phyloP scores from a whole-genome alignment of 1,140 invertebrate genomes.

The Anagrus nilaparvatae region DNA sequence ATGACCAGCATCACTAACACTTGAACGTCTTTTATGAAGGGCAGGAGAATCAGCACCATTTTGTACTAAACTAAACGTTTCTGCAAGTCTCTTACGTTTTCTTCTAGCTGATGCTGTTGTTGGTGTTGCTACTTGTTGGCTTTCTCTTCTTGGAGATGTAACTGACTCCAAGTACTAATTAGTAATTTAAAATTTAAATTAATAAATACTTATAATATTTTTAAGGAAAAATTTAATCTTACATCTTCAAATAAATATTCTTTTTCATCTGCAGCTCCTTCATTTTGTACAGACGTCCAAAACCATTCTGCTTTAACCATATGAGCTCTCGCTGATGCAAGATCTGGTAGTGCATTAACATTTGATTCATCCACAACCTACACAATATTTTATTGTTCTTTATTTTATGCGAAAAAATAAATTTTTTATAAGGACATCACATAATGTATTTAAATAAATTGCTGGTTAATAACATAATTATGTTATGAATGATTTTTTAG shows the following conservation, averaged over 20 bases:
- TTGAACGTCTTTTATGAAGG: conserved; percentile 64
- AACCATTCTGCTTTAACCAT: conserved; percentile 93
- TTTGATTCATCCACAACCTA: conserved; percentile 75
- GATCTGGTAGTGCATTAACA: conserved; percentile 55
- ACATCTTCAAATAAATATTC: conserved; percentile 80
- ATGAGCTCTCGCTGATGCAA: conserved; percentile 48
- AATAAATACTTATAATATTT: conserved; percentile 7
- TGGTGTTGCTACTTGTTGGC: conserved; percentile 40
- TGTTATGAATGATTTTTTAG: too few relatives aligned
- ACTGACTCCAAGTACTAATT: conserved; percentile 49
- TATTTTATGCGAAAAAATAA: too few relatives aligned
- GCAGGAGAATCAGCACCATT: conserved; percentile 47
- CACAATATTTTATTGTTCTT: too few relatives aligned
- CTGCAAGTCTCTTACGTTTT: conserved; percentile 64
- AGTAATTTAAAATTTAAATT: conserved; percentile 10
- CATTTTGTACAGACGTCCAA: conserved; percentile 93
- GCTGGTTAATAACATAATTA: too few relatives aligned
- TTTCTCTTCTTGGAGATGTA: conserved; percentile 41
- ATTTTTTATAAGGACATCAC: too few relatives aligned
- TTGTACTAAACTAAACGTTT: conserved; percentile 44
- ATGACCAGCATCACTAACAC: conserved; percentile 69
- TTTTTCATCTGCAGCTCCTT: conserved; percentile 80
- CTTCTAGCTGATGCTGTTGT: conserved; percentile 42
- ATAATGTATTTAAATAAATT: too few relatives aligned
- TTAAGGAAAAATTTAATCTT: conserved; percentile 16